Base-by-base conservation (phyloP, 2,797 vertebrate genomes). In the Alauda arvensis region DNA sequence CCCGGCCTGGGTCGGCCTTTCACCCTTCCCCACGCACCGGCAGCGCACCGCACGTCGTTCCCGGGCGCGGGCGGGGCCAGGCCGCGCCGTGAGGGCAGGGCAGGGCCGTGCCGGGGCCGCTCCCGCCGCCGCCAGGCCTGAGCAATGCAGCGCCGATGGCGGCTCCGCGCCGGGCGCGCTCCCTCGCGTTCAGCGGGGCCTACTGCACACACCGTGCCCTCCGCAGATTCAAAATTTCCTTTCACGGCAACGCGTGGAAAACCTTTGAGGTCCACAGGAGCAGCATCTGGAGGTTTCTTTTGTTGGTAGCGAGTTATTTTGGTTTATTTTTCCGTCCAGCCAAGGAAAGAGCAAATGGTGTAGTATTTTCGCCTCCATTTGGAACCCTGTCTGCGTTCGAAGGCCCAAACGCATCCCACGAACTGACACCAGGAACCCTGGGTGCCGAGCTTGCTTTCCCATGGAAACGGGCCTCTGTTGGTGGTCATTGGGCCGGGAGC, bases 161-260 rank as follows among this genome's bases (percentile, higher is more conserved):
- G 9, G 28, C 52, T 8, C 10, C 19, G 46, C 63, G 20, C 65
- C 1, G 23, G 0, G 39, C 55, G 0, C n/a, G 9, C 60, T 26
- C 11, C 67, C 60, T 43, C 69, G 10, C 34, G 14, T 23, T 5
- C 6, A 1, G 49, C 19, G 19, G 3, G 12, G 3, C 1, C 40
- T 16, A 0, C 1, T 3, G 33, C 25, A 0, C 24, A 24, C 53
- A 6, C 26, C n/a, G 11, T 2, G 19, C 63, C 42, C 26, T 2
- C 42, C 26, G 12, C 31, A 11, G 2, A 40, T 6, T 11, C 1
- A 4, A 34, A 23, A 9, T 4, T 25, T 12, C 11, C 45, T 13
- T 45, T 13, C 7, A 26, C 9, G 2, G 53, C 55, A 40, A 29
- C 26, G 28, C 24, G 10, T 29, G 33, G 16, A 18, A 67, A 75